Base-by-base conservation (phyloP, 2,888 invertebrate genomes). In the Tridacna gigas region DNA sequence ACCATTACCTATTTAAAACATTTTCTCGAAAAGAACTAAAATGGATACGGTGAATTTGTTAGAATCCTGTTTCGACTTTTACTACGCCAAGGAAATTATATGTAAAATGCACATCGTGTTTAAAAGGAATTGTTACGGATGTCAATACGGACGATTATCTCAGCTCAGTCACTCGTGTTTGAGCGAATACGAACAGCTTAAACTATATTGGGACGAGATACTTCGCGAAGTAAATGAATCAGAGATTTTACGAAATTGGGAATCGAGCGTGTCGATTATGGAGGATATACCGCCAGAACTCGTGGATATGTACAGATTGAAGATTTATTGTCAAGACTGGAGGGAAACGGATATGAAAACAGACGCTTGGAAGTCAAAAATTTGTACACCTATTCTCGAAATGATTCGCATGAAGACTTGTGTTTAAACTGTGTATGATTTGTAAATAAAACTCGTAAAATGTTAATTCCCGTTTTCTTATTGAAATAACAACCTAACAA, bases 41-140 rank as follows among this genome's bases (percentile, higher is more conserved):
- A 37, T 37, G 37, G 2, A 7, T 7, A 37, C 3, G 3, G 71
- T 76, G 47, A 56, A 15, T 15, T 61, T 71, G 28, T 45, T 80
- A 37, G 61, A 80, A 20, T 69, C 80, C 7, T 76, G 60, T 60
- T 80, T 80, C 61, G 60, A 80, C 45, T 76, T 75, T 67, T 69
- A 26, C 71, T 75, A 69, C 47, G 79, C 74, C 48, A 60, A 28
- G 66, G 69, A 67, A 75, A 80, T 76, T 67, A 7, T 76, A 60
- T 51, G 69, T n/a, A 71, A 66, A 37, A 78, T 78, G 78, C n/a
- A 22, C 61, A 45, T 22, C 47, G 75, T 80, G 22, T 76, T 76
- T 61, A 67, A 71, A 69, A 69, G n/a, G 37, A 76, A 69, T 9
- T 80, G 75, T 45, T 26, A 15, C 20, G 80, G 80, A 25, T 80